Base-by-base conservation (phyloP, 2,888 invertebrate species). In the Thymelicus acteon region DNA sequence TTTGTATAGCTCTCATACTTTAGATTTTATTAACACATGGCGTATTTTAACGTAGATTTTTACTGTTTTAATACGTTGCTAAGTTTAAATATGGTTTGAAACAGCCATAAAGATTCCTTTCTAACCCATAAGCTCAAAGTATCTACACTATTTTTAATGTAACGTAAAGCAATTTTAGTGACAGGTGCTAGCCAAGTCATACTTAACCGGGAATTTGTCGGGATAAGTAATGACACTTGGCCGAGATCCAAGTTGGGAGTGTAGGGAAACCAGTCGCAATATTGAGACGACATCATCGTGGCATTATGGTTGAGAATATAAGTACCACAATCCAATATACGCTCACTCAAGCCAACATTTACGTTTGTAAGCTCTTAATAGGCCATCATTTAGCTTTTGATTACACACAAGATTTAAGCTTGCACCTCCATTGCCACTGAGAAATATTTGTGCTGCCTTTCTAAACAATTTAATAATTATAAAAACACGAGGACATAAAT, bases 171-270 rank as follows among this genome's bases (percentile, higher is more conserved):
- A 79, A 77, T 78, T 78, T 80, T 77, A 76, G 76, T 78, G 79
- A 75, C 83, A 83, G 82, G 84, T 83, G 82, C 79, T 74, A 77
- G 77, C 80, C 80, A 84, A 82, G 78, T 80, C 76, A 76, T 75
- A 78, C 79, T 79, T 82, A 81, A 82, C 80, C 76, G 79, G 78
- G 78, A 82, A 84, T 82, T 84, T 81, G 84, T 83, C 79, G 80
- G 82, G 80, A 83, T 85, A 88, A 88, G 84, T 87, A 79, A 79
- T 77, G 77, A 74, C 72, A 71, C 75, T 79, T 80, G 79, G 79
- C 79, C 15, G 37, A n/a, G 66, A 71, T 78, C 81, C 80, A 81
- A 78, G 68, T 69, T 65, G 74, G 60, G 75, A 72, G 75, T 77
- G 77, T 75, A 70, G 77, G 73, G 74, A 74, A 75, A 70, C 76